Base-by-base conservation (phyloP, 2,888 invertebrate genomes). In the Cephus pygmeus region DNA sequence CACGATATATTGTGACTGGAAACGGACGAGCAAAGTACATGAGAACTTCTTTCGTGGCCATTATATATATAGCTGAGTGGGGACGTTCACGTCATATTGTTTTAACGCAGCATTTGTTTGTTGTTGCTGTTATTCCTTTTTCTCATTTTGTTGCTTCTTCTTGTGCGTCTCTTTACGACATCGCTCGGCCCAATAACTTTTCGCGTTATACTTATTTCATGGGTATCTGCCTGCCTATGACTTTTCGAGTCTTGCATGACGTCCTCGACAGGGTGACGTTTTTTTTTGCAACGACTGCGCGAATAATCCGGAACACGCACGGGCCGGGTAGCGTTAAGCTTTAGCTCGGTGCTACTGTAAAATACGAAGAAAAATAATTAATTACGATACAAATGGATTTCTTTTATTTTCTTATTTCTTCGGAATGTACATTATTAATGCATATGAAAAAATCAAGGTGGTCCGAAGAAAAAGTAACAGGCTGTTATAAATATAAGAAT, bases 51-150 rank as follows among this genome's bases (percentile, higher is more conserved):
- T 73, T 33, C 34, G 76, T 30, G 33, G 77, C 75, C 76, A 71
- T 75, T 83, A 83, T 83, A 83, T 83, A 82, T 80, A 82, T 79
- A 77, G 56, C 82, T 69, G 75, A 69, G 34, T 36, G 15, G 68
- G 34, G 34, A 33, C 71, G 33, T 36, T 34, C 69, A 40, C 33
- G 12, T 56, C 56, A 56, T 56, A 71, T 33, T 71, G 71, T 71
- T 71, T 69, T 71, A 34, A 33, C 33, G 71, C 71, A 34, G 31
- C 71, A 34, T 71, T 71, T 71, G 71, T 71, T 71, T 71, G 71
- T 23, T 56, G 56, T 56, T 56, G 56, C 56, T 56, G 56, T 56
- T 56, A 56, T 56, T 56, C 9, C 56, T 56, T 15, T 56, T 56
- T 56, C 9, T 56, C 23, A 56, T 56, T 56, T 56, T 56, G 56